Evolutionary conservation across 2,113 vertebrate genomes (phyloP), one percentile per base, ranked within the genome.

Genomic region (Copsychus sechellarum): DNA sequence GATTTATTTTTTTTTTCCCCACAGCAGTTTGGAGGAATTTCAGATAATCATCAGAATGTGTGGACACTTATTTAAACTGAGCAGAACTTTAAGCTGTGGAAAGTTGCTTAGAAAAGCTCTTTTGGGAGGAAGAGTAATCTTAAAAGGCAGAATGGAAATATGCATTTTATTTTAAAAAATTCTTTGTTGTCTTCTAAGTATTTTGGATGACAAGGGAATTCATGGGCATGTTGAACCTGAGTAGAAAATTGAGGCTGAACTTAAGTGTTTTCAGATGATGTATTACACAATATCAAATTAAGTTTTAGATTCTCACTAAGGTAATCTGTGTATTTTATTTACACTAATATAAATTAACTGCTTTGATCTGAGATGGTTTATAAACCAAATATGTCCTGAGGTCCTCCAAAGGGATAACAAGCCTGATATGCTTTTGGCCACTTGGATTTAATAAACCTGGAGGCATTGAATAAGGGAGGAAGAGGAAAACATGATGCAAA

Each of bases 331-430:
- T 80, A 25, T 93, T 82, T 86, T 94, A 73, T 90, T 96, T 93
- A 93, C 48, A 65, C 67, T 85, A 47, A 81, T 91, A 87, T 60
- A 92, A 93, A 89, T 64, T 60, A 95, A 71, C n/a, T 82, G 54
- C 71, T 95, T 96, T 93, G 36, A 83, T 96, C 66, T 74, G 29
- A 60, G 80, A 24, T 81, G 54, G 70, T 78, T 89, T 83, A 88
- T 91, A 91, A 92, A 93, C 67, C 43, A 86, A 94, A 73, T 82
- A 72, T 70, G 43, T 72, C 40, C 79, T 81, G 58, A 77, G 80
- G 84, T 8, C 23, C 91, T 78, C 88, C 81, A 25, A 31, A 90
- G 87, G 57, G 40, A 38, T 65, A 56, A 67, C 45, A 29, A 62
- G 47, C 28, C n/a, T 56, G 79, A 26, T 19, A 5, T 57, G 25